Base-by-base conservation (phyloP, 2,888 invertebrate genomes). In the Catocala sponsa region DNA sequence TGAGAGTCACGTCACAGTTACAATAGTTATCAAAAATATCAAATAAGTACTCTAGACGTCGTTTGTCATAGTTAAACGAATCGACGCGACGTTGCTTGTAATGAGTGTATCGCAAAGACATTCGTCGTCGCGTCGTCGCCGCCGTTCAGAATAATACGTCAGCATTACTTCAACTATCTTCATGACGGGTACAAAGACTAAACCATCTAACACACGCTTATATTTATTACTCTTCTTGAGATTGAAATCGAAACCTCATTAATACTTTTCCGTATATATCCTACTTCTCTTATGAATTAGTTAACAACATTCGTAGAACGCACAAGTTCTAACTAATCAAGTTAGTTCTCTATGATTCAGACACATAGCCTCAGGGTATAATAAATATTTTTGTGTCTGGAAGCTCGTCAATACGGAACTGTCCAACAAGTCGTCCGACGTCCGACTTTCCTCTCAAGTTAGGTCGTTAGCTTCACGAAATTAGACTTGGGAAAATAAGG, bases 371-470 rank as follows among this genome's bases (percentile, higher is more conserved):
- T 41, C 15, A 35, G 35, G 60, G 15, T 32, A 57, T 25, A 33
- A 42, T 59, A 58, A 55, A 63, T 63, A 66, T 65, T 57, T 58
- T 60, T 58, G 57, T 55, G 15, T 44, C 48, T 1, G 48, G 32
- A 50, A 68, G 44, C 55, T 52, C 44, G 10, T 54, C 53, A 59
- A 49, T 54, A 59, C 15, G 42, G 35, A 47, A 55, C 55, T 55
- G 38, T 55, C 47, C 15, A 55, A 47, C 41, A 47, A 47, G 13
- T 13, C 13, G 35, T 38, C 15, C 9, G 47, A 33, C 32, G 10
- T 47, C 47, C 15, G 11, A 25, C 12, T 56, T 13, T 42, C 42
- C 41, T 42, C 33, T 11, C 1, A 59, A 59, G 48, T 54, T 59
- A 11, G n/a, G n/a, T 49, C 49, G 25, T 48, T 54, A 35, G 12